phyloP scores from a whole-genome alignment of 2,113 vertebrate genomes.

The Apteryx owenii region DNA sequence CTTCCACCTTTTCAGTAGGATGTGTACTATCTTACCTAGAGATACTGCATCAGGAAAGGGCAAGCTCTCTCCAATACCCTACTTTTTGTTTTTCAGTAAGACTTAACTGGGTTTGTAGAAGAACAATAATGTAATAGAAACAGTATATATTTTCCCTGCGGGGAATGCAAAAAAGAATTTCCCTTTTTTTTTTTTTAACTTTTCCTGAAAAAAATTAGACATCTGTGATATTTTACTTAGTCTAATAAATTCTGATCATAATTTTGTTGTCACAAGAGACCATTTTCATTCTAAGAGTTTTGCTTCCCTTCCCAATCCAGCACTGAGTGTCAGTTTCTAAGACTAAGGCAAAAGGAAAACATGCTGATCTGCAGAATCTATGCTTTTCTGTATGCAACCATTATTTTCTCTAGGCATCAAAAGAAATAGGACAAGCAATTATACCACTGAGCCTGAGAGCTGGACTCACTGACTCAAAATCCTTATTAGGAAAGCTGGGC shows the following conservation, averaged over 20 bases:
- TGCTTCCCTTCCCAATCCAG: not conserved
- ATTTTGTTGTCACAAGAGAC: not conserved
- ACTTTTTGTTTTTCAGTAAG: not conserved
- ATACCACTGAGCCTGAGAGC: not conserved
- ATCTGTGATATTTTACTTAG: not conserved
- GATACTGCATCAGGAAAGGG: not conserved
- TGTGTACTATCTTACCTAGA: not conserved
- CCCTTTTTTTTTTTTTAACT: not conserved
- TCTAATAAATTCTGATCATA: not conserved
- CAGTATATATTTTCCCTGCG: not conserved
- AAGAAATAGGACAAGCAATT: not conserved
- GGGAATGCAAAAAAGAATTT: not conserved
- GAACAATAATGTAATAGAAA: not conserved
- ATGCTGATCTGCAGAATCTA: not conserved
- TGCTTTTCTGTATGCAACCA: not conserved
- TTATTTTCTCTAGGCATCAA: not conserved
- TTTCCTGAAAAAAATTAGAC: not conserved
- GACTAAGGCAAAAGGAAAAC: not conserved
- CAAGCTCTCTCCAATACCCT: not conserved
- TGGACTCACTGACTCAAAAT: not conserved
- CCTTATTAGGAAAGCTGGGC: not conserved
- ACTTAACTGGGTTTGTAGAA: not conserved
- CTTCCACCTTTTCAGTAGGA: not conserved
- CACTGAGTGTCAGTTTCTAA: not conserved
- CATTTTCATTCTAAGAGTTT: not conserved